These are phyloP conservation scores for Helleia helle DNA, from an alignment of 2,888 invertebrate genomes.

Conservation along the genomic window DNA sequence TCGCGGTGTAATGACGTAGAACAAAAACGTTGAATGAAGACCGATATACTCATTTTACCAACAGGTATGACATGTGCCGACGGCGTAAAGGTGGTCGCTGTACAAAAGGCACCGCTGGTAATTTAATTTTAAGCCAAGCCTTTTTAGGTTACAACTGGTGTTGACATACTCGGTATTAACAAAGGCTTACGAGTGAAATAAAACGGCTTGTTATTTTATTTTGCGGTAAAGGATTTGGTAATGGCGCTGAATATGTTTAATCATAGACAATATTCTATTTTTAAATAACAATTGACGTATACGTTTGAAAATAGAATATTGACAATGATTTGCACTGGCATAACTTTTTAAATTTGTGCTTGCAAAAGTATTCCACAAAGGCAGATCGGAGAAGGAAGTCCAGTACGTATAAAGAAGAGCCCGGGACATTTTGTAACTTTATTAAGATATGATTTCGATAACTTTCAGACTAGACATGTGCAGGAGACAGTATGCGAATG, in stretches of 20 bases:
- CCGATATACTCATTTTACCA: conserved; percentile 61
- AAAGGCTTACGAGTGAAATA: conserved; percentile 58
- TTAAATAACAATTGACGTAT: conserved; percentile 12
- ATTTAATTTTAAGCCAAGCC: conserved; percentile 64
- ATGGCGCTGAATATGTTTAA: conserved; percentile 62
- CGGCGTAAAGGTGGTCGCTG: conserved; percentile 97
- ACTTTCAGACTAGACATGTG: conserved; percentile 98
- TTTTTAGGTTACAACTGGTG: conserved; percentile 46
- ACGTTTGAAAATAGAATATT: conserved; percentile 19
- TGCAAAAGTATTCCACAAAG: conserved; percentile 14
- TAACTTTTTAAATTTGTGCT: conserved; percentile 15
- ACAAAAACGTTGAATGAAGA: conserved; percentile 35
- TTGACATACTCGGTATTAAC: conserved; percentile 57
- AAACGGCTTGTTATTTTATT: conserved; percentile 61
- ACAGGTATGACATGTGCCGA: conserved; percentile 98
- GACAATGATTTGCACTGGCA: conserved; percentile 17
- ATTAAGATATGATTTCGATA: conserved; percentile 72
- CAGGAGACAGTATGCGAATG: conserved; percentile 94
- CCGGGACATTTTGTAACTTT: conserved; percentile 27
- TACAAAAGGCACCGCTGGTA: conserved; percentile 99
- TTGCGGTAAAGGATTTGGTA: conserved; percentile 69
- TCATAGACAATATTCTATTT: conserved; percentile 25
- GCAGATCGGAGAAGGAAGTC: conserved; percentile 8
- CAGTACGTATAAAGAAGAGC: conserved; percentile 16
- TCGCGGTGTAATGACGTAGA: conserved; percentile 23